These are phyloP conservation scores for Seira musarum DNA, from an alignment of 2,888 invertebrate genomes.

Conservation along the genomic window DNA sequence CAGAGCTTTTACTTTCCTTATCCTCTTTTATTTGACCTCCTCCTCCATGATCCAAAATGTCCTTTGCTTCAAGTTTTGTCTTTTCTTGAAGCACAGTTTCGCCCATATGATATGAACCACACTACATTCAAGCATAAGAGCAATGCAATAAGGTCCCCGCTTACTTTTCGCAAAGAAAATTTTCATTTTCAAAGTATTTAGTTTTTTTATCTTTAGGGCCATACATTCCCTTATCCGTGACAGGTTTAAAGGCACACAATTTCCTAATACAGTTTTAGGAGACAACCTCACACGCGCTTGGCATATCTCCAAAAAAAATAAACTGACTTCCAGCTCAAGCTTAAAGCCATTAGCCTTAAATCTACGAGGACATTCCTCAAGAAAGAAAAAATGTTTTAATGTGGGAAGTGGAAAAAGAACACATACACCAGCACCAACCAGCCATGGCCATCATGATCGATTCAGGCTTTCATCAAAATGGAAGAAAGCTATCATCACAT, in stretches of 20 bases:
- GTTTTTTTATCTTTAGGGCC: neutral
- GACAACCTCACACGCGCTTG: conserved; percentile 3
- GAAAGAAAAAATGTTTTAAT: neutral
- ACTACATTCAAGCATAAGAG: conserved; percentile 44
- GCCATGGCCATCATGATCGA: neutral
- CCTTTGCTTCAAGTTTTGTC: conserved; percentile 50
- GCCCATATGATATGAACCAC: conserved; percentile 48
- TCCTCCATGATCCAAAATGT: conserved; percentile 42
- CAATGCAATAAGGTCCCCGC: conserved; percentile 40
- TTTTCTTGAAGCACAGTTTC: conserved; percentile 42
- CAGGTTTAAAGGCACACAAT: neutral
- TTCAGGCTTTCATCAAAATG: neutral
- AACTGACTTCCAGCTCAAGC: conserved; percentile 17
- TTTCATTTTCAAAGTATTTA: neutral
- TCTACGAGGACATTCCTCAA: conserved; percentile 20
- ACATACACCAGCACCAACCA: no score
- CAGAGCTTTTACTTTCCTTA: neutral
- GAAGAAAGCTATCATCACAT: conserved; percentile 32
- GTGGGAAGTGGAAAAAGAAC: no score
- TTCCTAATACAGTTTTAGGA: conserved; percentile 1
- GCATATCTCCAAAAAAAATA: conserved; percentile 33
- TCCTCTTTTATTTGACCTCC: conserved; percentile 39
- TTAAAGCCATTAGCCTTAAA: conserved; percentile 60
- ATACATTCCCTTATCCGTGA: neutral
- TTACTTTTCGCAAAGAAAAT: neutral